Evolutionary conservation across 2,888 invertebrate species (phyloP).

Genomic region (Chaetoderma sp.): DNA sequence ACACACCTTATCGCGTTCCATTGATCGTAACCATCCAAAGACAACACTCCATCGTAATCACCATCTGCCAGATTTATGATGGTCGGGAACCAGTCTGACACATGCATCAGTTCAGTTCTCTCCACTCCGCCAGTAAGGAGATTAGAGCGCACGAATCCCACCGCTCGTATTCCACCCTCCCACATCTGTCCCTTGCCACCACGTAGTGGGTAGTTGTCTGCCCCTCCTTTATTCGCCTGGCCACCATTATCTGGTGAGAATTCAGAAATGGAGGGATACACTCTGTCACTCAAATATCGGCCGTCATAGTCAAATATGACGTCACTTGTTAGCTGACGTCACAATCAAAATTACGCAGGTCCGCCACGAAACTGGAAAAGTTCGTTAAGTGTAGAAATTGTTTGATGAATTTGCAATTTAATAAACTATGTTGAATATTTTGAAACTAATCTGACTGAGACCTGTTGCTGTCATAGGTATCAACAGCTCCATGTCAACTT

Average conservation of each 20-base stretch:
- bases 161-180: slow-evolving; percentile 57
- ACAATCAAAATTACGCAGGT: too few relatives aligned
- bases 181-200: slow-evolving; percentile 50
- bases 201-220: slow-evolving; percentile 53
- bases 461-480: too few relatives aligned
- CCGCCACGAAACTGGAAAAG: too few relatives aligned
- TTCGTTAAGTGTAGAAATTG: too few relatives aligned
- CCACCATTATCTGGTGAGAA: slow-evolving; percentile 71
- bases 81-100: slow-evolving; percentile 67
- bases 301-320: too few relatives aligned
- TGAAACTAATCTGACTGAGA: too few relatives aligned
- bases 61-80: slow-evolving; percentile 58
- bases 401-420: too few relatives aligned
- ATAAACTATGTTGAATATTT: too few relatives aligned
- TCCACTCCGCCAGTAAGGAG: slow-evolving; percentile 37
- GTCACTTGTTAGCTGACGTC: too few relatives aligned
- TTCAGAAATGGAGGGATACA: too few relatives aligned
- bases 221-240: slow-evolving; percentile 42
- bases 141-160: slow-evolving; percentile 60
- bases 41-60: slow-evolving; percentile 50
- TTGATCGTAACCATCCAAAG: slow-evolving; percentile 61
- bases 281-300: too few relatives aligned
- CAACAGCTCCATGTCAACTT: too few relatives aligned
- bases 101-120: slow-evolving; percentile 55
- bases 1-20: slow-evolving; percentile 62